Conservation (phyloP, 1,140 invertebrate genomes). For the Cyrtorhinus lividipennis region DNA sequence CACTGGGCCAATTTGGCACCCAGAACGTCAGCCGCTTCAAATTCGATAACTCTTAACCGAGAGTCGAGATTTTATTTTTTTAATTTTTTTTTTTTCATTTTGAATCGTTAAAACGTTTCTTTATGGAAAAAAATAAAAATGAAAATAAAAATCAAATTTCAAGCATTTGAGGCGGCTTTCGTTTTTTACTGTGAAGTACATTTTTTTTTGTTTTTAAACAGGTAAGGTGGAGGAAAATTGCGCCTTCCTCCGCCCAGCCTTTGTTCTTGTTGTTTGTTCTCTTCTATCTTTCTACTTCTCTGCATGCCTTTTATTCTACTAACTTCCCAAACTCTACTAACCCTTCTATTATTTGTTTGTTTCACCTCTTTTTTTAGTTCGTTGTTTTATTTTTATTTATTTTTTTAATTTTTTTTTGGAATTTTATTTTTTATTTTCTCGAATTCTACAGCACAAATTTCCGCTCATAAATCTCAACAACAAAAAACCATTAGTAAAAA, state of each 20-base stretch:
- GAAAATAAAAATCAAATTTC: too few species aligned
- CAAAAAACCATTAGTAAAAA: background rate
- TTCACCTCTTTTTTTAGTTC: constrained; percentile 13
- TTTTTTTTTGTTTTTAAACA: too few species aligned
- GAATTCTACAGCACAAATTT: background rate
- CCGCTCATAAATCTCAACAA: background rate
- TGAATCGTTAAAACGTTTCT: too few species aligned
- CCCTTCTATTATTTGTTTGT: constrained; percentile 12
- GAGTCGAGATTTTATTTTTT: too few species aligned
- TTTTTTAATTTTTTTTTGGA: background rate
- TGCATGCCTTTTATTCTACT: constrained; percentile 10
- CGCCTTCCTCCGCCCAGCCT: constrained; percentile 12
- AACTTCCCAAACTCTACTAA: constrained; percentile 16
- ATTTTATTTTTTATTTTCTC: background rate
- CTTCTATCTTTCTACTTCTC: background rate
- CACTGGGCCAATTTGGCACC: background rate
- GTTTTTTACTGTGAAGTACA: constrained; percentile 3
- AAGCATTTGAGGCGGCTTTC: background rate
- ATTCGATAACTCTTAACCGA: background rate
- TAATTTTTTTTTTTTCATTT: too few species aligned
- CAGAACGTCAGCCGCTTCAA: background rate
- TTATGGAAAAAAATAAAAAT: too few species aligned
- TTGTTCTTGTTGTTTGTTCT: background rate
- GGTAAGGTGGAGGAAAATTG: constrained; percentile 12
- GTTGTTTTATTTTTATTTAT: background rate